Evolutionary conservation across 1,140 invertebrate species (phyloP).

Genomic region (Drosophila eugracilis): DNA sequence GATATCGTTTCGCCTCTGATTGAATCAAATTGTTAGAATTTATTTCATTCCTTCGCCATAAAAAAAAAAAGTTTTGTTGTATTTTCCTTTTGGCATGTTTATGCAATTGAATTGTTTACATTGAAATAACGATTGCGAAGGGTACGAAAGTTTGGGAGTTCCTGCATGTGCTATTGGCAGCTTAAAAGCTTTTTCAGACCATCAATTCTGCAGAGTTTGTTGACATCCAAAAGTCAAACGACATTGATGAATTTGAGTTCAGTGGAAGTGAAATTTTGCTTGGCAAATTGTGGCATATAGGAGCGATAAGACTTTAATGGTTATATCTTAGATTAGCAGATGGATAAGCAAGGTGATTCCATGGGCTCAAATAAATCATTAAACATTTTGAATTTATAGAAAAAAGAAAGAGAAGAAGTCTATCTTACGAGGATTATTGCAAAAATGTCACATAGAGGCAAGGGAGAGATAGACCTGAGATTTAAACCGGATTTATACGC

Average conservation of each 20-base stretch:
- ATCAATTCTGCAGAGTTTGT: slow-evolving; percentile 59
- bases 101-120: slow-evolving; percentile 77
- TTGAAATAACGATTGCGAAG: slow-evolving; percentile 57
- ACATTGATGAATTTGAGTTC: slow-evolving; percentile 59
- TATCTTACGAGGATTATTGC: too few species aligned
- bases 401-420: background rate
- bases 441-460: too few species aligned
- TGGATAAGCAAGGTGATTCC: background rate
- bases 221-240: slow-evolving; percentile 19
- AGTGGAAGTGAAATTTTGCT: background rate
- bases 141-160: slow-evolving; percentile 52
- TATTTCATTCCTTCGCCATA: slow-evolving; percentile 42
- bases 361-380: background rate
- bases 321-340: background rate
- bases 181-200: slow-evolving; percentile 49
- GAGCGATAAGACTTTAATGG: background rate
- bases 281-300: slow-evolving; percentile 41
- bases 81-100: slow-evolving; percentile 55
- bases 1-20: slow-evolving; percentile 56
- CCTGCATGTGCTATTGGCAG: slow-evolving; percentile 31
- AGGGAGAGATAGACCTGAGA: too few species aligned
- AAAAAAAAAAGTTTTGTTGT: slow-evolving; percentile 30
- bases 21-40: slow-evolving; percentile 73
- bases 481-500: too few species aligned
- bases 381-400: background rate